phyloP scores from a whole-genome alignment of 2,797 vertebrate species.

The Centropyge bicolor region DNA sequence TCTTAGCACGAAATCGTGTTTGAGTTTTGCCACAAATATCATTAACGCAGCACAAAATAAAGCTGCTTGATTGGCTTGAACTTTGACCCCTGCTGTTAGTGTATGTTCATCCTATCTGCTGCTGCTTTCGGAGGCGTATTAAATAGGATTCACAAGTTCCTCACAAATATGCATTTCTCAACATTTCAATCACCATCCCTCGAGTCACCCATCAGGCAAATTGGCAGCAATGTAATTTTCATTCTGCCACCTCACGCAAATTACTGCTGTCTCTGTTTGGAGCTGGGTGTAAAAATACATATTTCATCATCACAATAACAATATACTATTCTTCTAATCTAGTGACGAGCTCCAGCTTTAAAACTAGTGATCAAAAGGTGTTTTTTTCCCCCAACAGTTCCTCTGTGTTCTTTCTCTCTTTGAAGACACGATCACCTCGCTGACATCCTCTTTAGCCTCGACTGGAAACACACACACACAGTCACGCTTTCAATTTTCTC shows the following conservation, averaged over 20 bases:
- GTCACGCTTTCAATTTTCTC: background rate
- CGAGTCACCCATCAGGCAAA: slow-evolving; percentile 7
- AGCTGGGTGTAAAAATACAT: slow-evolving; percentile 26
- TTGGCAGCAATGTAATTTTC: slow-evolving; percentile 14
- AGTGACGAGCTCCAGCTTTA: slow-evolving; percentile 11
- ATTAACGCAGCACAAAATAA: background rate
- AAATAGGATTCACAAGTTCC: background rate
- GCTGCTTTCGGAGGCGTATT: background rate
- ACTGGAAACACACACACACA: background rate
- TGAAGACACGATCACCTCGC: slow-evolving; percentile 27
- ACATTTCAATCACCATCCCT: background rate
- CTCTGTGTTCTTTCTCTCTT: slow-evolving; percentile 27
- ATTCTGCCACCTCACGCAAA: slow-evolving; percentile 10
- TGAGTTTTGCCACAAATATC: background rate
- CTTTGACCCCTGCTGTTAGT: background rate
- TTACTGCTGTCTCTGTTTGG: background rate
- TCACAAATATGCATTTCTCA: slow-evolving; percentile 5
- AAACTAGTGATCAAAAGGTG: slow-evolving; percentile 28
- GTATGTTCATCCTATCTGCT: background rate
- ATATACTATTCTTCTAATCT: slow-evolving; percentile 13
- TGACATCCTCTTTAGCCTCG: background rate
- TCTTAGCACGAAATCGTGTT: background rate
- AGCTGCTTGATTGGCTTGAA: background rate
- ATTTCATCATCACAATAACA: slow-evolving; percentile 18
- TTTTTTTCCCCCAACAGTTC: background rate